These are phyloP conservation scores for Anticlea derivata DNA, from an alignment of 2,888 invertebrate genomes.

Conservation along the genomic window DNA sequence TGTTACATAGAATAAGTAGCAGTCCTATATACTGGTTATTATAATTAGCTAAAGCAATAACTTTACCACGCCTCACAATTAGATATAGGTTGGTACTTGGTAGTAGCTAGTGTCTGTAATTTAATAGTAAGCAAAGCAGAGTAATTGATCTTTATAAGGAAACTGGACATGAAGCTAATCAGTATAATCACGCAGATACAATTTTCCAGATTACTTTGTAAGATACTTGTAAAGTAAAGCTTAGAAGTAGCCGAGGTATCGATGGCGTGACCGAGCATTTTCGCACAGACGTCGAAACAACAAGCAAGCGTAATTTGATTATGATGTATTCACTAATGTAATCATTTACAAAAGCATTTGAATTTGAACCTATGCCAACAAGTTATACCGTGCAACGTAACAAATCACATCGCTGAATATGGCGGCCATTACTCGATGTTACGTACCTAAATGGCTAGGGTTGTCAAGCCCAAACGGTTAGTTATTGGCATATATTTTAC, in stretches of 20 bases:
- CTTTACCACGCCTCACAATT: slow-evolving; percentile 32
- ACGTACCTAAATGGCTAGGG: slow-evolving; percentile 44
- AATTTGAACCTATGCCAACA: slow-evolving; percentile 45
- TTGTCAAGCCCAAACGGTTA: slow-evolving; percentile 25
- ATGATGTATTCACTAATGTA: slow-evolving; percentile 33
- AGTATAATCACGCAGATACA: slow-evolving; percentile 20
- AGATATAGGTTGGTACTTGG: slow-evolving; percentile 48
- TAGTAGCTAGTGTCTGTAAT: slow-evolving; percentile 29
- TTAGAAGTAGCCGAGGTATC: background rate
- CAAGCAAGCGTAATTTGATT: too few relatives aligned
- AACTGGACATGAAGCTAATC: slow-evolving; percentile 37
- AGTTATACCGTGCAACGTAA: slow-evolving; percentile 38
- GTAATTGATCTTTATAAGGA: slow-evolving; percentile 51
- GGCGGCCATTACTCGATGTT: slow-evolving; percentile 40
- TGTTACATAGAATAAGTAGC: slow-evolving; percentile 5
- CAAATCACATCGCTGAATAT: slow-evolving; percentile 49
- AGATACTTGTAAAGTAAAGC: too few relatives aligned
- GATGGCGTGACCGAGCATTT: background rate
- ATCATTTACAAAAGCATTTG: slow-evolving; percentile 40
- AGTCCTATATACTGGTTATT: slow-evolving; percentile 24
- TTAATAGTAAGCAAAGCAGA: slow-evolving; percentile 33
- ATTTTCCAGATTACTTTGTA: slow-evolving; percentile 13
- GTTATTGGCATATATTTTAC: slow-evolving; percentile 17
- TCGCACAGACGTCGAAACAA: too few relatives aligned
- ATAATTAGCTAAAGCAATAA: slow-evolving; percentile 36